Conservation (phyloP, 2,113 vertebrate genomes). For the Henicopernis longicauda region DNA sequence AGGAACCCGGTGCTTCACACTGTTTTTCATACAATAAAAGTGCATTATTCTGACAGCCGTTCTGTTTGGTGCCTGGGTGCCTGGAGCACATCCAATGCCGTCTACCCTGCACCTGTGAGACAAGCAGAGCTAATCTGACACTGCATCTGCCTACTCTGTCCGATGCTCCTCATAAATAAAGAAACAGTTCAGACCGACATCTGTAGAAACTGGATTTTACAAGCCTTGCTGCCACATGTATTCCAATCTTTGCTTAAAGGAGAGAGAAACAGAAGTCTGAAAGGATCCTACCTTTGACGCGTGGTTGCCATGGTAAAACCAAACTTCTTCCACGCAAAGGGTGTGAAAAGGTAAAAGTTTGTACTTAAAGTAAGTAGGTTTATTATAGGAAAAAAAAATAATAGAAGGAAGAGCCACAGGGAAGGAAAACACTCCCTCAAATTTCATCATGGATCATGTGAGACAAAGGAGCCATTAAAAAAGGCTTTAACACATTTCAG, state of each 20-base stretch:
- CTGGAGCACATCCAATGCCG: slow-evolving; percentile 2
- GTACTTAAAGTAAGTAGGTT: slow-evolving; percentile 1
- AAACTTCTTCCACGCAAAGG: background rate
- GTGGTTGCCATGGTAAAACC: slow-evolving; percentile 22
- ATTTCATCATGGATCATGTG: slow-evolving; percentile 27
- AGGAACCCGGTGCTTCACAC: background rate
- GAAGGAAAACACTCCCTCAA: background rate
- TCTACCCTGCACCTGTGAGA: background rate
- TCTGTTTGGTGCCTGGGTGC: background rate
- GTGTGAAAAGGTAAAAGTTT: slow-evolving; percentile 8
- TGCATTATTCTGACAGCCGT: background rate
- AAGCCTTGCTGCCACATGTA: background rate
- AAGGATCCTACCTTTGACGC: slow-evolving; percentile 69
- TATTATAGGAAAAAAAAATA: background rate
- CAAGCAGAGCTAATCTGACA: background rate
- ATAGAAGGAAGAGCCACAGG: background rate
- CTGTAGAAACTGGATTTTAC: background rate
- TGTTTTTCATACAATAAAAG: background rate
- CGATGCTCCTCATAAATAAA: background rate
- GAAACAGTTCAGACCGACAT: background rate
- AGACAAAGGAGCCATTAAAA: slow-evolving; percentile 29
- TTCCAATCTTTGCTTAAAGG: background rate
- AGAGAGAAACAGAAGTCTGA: background rate
- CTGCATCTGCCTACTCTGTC: background rate
- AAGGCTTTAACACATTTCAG: background rate